Evolutionary conservation across 2,113 vertebrate species (phyloP), one percentile per base, ranked within the genome.

Genomic region (Etheostoma cragini): DNA sequence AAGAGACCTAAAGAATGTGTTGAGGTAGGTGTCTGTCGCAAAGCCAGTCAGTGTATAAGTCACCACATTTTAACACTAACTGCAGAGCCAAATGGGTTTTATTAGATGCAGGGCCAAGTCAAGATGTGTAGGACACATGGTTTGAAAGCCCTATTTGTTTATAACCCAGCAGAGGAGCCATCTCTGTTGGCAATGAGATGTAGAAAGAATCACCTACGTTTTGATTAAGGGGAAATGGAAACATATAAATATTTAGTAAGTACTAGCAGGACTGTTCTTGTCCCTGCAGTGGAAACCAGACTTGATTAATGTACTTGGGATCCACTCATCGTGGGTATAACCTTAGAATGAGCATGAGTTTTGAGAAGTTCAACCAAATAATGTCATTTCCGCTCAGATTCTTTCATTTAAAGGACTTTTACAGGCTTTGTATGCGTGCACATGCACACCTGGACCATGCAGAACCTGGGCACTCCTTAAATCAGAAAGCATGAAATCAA

Each of bases 201-300:
- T 15, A 83, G 68, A 87, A 80, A 87, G 65, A 88, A 85, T 91
- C 85, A 90, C 85, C 83, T 90, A 79, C 54, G 56, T 89, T 89
- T 86, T 88, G 85, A 86, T 90, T 87, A 62, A 91, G 60, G 53
- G 82, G 82, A 89, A 90, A 86, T 80, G 52, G 82, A 84, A 72
- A 88, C 50, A 13, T 85, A 84, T 92, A 93, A 92, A 92, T 90
- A 91, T 93, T 93, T 91, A 89, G 81, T 76, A 24, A 83, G 81
- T 52, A 45, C 71, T 89, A 87, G 89, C 84, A 78, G 65, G 68
- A 75, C 52, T 64, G 57, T 67, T 77, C 49, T 80, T 82, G 76
- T 80, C 81, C 19, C 53, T 57, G 79, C 24, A 47, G 72, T 53
- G 57, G 42, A 82, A 88, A 80, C 70, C 67, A 82, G 56, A 38